Conservation (phyloP, 2,113 vertebrate species). For the Perca fluviatilis region DNA sequence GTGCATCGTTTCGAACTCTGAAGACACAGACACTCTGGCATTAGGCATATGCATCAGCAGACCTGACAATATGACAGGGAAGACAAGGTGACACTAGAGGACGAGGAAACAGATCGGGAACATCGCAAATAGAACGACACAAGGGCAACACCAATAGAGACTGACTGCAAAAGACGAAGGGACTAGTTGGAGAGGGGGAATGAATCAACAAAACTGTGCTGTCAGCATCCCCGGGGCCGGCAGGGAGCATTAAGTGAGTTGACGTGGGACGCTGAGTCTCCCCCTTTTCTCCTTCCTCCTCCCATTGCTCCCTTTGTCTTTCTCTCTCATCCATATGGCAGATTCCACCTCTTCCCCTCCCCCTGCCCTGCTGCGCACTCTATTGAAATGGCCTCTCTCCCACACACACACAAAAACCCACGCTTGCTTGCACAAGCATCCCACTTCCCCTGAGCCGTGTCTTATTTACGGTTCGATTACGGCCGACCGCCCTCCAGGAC, state of each 20-base stretch:
- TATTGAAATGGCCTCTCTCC: constrained; percentile 72
- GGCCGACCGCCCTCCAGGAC: constrained; percentile 62
- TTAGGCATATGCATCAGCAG: constrained; percentile 63
- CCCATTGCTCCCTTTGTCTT: constrained; percentile 69
- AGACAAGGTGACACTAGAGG: constrained; percentile 70
- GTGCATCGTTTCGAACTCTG: not conserved
- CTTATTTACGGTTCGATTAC: constrained; percentile 81
- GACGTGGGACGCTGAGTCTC: constrained; percentile 69
- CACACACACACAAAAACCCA: constrained; percentile 73
- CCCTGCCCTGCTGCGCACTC: constrained; percentile 65
- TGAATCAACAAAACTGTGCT: constrained; percentile 78
- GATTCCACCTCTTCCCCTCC: constrained; percentile 68
- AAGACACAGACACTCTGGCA: constrained; percentile 22
- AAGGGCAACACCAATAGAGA: constrained; percentile 65
- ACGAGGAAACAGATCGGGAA: constrained; percentile 25
- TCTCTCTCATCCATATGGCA: constrained; percentile 75
- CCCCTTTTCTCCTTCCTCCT: constrained; percentile 50
- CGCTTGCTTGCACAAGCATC: constrained; percentile 73
- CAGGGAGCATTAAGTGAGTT: constrained; percentile 71
- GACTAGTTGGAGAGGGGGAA: constrained; percentile 54
- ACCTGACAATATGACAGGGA: constrained; percentile 42
- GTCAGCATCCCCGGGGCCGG: constrained; percentile 77
- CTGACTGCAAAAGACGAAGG: constrained; percentile 58
- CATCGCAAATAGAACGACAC: constrained; percentile 28
- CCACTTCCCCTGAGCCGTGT: constrained; percentile 66